Evolutionary conservation across 2,113 vertebrate species (phyloP).

Genomic region (Corydoras sp.): DNA sequence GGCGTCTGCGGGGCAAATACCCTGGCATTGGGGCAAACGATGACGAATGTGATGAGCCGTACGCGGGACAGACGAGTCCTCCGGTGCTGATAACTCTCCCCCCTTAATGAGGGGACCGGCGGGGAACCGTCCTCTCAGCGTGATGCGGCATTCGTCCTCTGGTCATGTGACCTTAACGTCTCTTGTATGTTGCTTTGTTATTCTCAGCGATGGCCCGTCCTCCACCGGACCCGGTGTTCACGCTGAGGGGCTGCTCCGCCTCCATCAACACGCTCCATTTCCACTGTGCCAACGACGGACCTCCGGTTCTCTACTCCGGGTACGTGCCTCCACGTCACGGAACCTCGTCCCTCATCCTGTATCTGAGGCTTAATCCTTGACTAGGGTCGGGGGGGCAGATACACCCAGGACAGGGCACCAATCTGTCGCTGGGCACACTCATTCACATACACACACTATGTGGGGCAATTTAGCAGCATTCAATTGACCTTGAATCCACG

Average conservation of each 20-base stretch:
- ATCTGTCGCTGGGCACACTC: no score
- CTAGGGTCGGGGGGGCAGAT: no score
- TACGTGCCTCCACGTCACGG: slow-evolving; percentile 52
- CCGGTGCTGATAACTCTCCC: slow-evolving; percentile 11
- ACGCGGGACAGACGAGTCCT: background rate
- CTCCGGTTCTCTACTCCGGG: slow-evolving; percentile 83
- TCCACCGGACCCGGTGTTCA: slow-evolving; percentile 77
- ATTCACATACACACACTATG: no score
- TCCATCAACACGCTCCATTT: slow-evolving; percentile 81
- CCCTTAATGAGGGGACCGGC: slow-evolving; percentile 17
- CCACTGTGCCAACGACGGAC: slow-evolving; percentile 49
- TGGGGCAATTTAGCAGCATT: no score
- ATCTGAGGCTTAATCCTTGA: no score
- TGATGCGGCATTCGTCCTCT: slow-evolving; percentile 5
- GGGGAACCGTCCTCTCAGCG: background rate
- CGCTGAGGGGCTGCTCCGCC: slow-evolving; percentile 76
- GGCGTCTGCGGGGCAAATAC: no score
- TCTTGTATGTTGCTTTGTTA: background rate
- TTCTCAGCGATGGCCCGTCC: slow-evolving; percentile 60
- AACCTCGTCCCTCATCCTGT: no score
- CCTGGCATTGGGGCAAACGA: background rate
- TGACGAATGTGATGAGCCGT: no score
- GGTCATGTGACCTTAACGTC: background rate
- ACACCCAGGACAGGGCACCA: no score
- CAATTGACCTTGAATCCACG: no score